phyloP scores from a whole-genome alignment of 2,797 vertebrate species.

The Malurus splendens region DNA sequence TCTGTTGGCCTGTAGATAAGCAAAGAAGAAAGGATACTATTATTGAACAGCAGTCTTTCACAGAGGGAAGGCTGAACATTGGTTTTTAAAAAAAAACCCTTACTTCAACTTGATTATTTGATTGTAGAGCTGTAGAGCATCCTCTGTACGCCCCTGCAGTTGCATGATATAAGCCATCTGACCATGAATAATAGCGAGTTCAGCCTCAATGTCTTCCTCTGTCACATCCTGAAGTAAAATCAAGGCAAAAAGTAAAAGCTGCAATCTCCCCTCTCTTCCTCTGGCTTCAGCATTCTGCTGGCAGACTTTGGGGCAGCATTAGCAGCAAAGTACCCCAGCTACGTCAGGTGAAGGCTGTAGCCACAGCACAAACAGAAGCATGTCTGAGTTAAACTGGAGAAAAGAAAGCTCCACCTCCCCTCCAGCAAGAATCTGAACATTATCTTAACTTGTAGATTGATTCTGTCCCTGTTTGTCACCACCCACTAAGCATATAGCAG shows the following conservation, averaged over 20 bases:
- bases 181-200: slow-evolving; percentile 94
- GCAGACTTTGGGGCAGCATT: neutral
- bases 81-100: slow-evolving; percentile 42
- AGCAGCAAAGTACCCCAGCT: neutral
- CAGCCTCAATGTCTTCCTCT: slow-evolving; percentile 90
- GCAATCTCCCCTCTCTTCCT: neutral
- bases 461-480: neutral
- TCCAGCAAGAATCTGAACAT: neutral
- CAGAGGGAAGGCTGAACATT: neutral
- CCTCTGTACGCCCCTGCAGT: slow-evolving; percentile 87
- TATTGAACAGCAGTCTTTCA: neutral
- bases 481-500: accelerated
- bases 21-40: slow-evolving; percentile 9
- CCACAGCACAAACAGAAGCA: neutral
- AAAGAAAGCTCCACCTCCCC: neutral
- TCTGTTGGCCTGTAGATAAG: slow-evolving; percentile 86
- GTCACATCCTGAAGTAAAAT: slow-evolving; percentile 76
- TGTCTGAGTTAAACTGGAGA: neutral
- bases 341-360: neutral
- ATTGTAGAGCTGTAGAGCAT: slow-evolving; percentile 96
- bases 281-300: neutral
- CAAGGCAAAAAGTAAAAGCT: neutral
- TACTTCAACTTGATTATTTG: slow-evolving; percentile 98
- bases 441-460: neutral
- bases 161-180: slow-evolving; percentile 97